Conservation (phyloP, 2,888 invertebrate species). For the Caenorhabditis macrosperma region DNA sequence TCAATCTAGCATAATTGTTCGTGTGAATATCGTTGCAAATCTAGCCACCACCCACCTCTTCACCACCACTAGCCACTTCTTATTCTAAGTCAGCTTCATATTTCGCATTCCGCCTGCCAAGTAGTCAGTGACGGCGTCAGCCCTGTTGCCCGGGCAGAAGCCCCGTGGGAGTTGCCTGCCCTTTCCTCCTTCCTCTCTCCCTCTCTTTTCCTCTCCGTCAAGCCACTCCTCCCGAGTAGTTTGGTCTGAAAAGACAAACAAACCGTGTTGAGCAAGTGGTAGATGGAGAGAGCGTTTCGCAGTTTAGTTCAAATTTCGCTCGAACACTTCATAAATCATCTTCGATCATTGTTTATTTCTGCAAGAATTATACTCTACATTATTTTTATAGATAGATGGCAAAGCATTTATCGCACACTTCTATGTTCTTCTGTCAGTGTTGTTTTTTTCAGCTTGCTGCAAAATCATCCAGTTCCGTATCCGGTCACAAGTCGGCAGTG, state of each 20-base stretch:
- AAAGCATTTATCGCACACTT: too few species aligned
- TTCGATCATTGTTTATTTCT: too few species aligned
- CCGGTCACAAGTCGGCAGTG: conserved; percentile 41
- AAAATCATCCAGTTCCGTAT: conserved; percentile 59
- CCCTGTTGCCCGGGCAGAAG: conserved; percentile 9
- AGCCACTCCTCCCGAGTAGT: conserved; percentile 21
- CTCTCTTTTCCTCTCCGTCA: neutral
- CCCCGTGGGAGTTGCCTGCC: conserved; percentile 40
- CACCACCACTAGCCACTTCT: conserved; percentile 22
- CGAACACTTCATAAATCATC: too few species aligned
- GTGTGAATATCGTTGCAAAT: conserved; percentile 26
- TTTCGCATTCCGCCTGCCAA: conserved; percentile 38
- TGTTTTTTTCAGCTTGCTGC: conserved; percentile 56
- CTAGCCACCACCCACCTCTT: conserved; percentile 15
- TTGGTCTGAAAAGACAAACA: conserved; percentile 29
- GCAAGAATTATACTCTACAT: too few species aligned
- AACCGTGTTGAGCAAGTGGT: neutral
- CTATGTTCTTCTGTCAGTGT: neutral
- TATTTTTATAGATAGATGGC: too few species aligned
- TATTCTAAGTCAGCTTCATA: conserved; percentile 13
- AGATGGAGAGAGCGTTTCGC: neutral
- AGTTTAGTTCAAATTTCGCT: neutral
- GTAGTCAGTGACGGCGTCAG: conserved; percentile 11
- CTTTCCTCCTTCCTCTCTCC: conserved; percentile 9
- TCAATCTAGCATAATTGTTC: conserved; percentile 45